Percentiles rank a stretch among this genome's conserved stretches.
phyloP scores from a whole-genome alignment of 2,797 vertebrate species.

The Enteromius unitaeniatus region DNA sequence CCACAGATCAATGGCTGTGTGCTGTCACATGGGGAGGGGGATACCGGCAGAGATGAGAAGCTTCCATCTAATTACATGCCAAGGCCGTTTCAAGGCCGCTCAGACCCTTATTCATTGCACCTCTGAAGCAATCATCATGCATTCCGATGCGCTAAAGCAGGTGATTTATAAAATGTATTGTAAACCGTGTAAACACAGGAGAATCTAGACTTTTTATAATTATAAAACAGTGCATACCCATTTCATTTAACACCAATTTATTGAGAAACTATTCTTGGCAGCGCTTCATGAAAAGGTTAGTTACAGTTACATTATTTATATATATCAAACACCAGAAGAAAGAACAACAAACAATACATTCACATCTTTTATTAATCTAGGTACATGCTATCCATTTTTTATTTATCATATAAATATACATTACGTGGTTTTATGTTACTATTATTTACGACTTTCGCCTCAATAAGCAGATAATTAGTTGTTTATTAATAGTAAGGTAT shows the following conservation, averaged over 20 bases:
- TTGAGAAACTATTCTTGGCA: not conserved
- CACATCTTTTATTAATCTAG: not conserved
- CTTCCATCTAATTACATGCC: slow-evolving; percentile 66
- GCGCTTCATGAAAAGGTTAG: not conserved
- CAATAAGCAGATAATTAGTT: not conserved
- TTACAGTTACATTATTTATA: not conserved
- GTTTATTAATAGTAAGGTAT: not conserved
- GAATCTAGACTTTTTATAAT: not conserved
- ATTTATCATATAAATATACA: not conserved
- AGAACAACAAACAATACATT: not conserved
- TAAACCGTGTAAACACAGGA: not conserved
- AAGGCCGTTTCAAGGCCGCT: slow-evolving; percentile 75
- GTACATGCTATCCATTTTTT: not conserved
- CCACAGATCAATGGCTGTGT: slow-evolving; percentile 50
- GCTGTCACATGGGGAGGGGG: slow-evolving; percentile 22
- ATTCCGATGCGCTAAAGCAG: not conserved
- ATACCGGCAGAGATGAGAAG: slow-evolving; percentile 66
- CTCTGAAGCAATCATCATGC: slow-evolving; percentile 64
- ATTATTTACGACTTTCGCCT: not conserved
- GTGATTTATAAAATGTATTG: slow-evolving; percentile 8
- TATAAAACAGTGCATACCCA: not conserved
- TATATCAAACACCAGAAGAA: not conserved
- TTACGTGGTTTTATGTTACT: no score
- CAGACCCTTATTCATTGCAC: slow-evolving; percentile 51
- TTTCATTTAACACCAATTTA: not conserved